These are phyloP conservation scores for Euglossa dilemma DNA, from an alignment of 1,140 invertebrate genomes.

Conservation along the genomic window DNA sequence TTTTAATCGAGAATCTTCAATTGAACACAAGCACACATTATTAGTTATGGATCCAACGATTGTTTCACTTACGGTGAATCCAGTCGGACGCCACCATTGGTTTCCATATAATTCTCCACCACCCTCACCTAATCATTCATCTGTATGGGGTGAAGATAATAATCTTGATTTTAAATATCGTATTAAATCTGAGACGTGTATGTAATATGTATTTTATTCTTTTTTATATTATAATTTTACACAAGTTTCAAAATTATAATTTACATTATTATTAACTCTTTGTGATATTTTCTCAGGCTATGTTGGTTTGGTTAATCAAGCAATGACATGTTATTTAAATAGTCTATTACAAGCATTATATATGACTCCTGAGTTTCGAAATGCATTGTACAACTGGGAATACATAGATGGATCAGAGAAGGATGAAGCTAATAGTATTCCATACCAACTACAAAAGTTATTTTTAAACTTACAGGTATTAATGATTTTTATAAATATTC, in stretches of 20 bases:
- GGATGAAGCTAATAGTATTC: slow-evolving; percentile 89
- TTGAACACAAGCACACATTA: slow-evolving; percentile 47
- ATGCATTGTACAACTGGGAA: slow-evolving; percentile 94
- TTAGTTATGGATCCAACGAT: slow-evolving; percentile 30
- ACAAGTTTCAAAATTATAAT: background rate
- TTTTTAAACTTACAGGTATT: slow-evolving; percentile 93
- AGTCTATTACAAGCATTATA: slow-evolving; percentile 94
- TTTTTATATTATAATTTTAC: slow-evolving; percentile 11
- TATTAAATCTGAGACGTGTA: slow-evolving; percentile 65
- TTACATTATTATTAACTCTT: slow-evolving; percentile 13
- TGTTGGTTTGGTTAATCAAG: slow-evolving; percentile 95
- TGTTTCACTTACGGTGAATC: background rate
- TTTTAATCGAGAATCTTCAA: background rate
- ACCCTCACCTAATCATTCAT: slow-evolving; percentile 40
- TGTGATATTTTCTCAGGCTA: slow-evolving; percentile 82
- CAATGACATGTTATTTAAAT: slow-evolving; percentile 97
- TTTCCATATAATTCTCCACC: slow-evolving; percentile 15
- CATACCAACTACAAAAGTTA: slow-evolving; percentile 93
- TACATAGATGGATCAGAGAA: slow-evolving; percentile 86
- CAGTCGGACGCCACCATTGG: background rate
- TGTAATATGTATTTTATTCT: slow-evolving; percentile 20
- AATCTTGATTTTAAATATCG: slow-evolving; percentile 52
- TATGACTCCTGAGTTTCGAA: slow-evolving; percentile 98
- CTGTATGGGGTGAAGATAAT: slow-evolving; percentile 44
- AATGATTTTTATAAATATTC: background rate